Evolutionary conservation across 92 coral and sea anemone genomes (phyloP).

Genomic region (Desmophyllum pertusum): DNA sequence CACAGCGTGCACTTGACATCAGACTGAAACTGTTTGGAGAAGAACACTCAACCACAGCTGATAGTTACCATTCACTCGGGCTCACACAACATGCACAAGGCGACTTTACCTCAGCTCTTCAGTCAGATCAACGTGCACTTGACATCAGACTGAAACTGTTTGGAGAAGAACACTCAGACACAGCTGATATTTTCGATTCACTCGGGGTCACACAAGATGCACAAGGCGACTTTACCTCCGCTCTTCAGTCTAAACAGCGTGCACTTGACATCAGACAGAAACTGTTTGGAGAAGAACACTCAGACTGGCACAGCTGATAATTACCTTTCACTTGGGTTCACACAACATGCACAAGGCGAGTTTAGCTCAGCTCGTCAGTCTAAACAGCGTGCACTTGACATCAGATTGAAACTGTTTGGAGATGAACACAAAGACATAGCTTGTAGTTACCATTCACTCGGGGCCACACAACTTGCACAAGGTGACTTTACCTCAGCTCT

Average conservation of each 20-base stretch:
- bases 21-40: no score
- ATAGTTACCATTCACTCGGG: no score
- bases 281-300: conserved; percentile 9
- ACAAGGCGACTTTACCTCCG: background rate
- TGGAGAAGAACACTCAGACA: no score
- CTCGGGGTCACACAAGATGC: background rate
- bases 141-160: no score
- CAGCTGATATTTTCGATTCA: background rate
- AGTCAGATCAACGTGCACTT: background rate
- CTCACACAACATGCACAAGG: no score
- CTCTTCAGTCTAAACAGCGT: background rate
- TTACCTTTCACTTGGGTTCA: background rate
- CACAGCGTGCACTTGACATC: no score
- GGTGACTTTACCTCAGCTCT: no score
- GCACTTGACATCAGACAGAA: background rate
- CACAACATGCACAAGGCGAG: background rate
- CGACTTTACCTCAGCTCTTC: background rate
- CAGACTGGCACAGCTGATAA: conserved; percentile 9
- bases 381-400: background rate
- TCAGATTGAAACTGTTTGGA: background rate
- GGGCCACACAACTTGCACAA: conserved; percentile 5
- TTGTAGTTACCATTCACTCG: background rate
- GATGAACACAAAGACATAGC: conserved; percentile 4
- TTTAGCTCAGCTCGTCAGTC: background rate
- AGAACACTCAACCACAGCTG: no score